Conservation (phyloP, 1,140 invertebrate genomes). For the Leptinotarsa texana region DNA sequence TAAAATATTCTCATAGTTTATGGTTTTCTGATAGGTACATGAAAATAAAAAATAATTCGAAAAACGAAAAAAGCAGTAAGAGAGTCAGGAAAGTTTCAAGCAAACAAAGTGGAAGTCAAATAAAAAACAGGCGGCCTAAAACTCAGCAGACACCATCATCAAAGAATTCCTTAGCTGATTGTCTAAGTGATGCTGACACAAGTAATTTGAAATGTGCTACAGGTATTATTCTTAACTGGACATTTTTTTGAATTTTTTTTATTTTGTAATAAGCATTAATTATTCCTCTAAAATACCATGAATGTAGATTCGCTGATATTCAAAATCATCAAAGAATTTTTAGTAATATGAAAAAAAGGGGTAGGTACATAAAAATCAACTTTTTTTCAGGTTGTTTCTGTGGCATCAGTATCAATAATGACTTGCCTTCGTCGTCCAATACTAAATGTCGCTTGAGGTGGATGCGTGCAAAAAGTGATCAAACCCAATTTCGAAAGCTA, state of each 20-base stretch:
- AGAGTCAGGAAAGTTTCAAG: constrained; percentile 4
- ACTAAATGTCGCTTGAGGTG: constrained; percentile 29
- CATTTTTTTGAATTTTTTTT: no score
- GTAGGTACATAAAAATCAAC: no score
- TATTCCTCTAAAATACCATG: no score
- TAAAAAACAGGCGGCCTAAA: neutral
- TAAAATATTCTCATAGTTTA: constrained; percentile 17
- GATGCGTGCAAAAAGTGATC: constrained; percentile 24
- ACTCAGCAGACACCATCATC: neutral
- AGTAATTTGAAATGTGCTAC: neutral
- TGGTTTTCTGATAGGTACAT: constrained; percentile 18
- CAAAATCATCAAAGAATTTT: no score
- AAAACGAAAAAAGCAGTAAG: neutral
- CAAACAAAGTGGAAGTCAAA: neutral
- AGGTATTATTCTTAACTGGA: neutral
- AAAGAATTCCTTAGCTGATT: neutral
- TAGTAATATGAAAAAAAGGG: no score
- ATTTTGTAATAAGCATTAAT: no score
- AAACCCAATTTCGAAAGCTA: constrained; percentile 17
- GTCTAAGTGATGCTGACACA: neutral
- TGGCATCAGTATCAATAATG: constrained; percentile 26
- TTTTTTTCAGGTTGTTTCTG: constrained; percentile 10
- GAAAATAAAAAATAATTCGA: neutral
- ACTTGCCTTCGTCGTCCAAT: constrained; percentile 20
- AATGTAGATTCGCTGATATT: no score